Evolutionary conservation across 2,113 vertebrate genomes (phyloP).

Genomic region (Prietella phreatophila): DNA sequence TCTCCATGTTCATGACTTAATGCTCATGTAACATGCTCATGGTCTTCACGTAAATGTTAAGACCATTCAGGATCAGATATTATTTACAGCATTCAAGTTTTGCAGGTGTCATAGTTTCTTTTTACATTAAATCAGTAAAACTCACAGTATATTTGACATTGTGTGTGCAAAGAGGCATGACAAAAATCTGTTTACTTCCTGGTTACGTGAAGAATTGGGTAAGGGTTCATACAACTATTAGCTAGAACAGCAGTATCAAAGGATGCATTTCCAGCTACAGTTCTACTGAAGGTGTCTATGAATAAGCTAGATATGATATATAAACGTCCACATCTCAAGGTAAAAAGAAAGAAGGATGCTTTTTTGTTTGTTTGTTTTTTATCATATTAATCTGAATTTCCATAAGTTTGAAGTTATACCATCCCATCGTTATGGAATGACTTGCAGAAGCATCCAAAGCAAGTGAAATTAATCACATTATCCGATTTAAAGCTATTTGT

Average conservation of each 20-base stretch:
- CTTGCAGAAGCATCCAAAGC: background rate
- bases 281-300: background rate
- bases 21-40: too few species aligned
- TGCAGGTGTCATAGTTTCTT: background rate
- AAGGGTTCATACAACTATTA: background rate
- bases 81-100: background rate
- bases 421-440: background rate
- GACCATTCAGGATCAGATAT: background rate
- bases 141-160: background rate
- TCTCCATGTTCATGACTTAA: background rate
- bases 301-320: too few species aligned
- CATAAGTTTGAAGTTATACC: background rate
- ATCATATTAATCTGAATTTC: background rate
- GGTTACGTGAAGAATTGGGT: background rate
- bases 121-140: background rate
- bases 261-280: background rate
- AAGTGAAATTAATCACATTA: background rate
- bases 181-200: background rate
- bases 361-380: background rate
- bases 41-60: background rate
- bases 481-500: background rate
- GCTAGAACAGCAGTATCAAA: background rate
- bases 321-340: background rate
- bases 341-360: background rate
- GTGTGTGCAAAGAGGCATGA: too few species aligned